Conservation (phyloP, 2,797 vertebrate genomes). For the Aeoliscus strigatus region DNA sequence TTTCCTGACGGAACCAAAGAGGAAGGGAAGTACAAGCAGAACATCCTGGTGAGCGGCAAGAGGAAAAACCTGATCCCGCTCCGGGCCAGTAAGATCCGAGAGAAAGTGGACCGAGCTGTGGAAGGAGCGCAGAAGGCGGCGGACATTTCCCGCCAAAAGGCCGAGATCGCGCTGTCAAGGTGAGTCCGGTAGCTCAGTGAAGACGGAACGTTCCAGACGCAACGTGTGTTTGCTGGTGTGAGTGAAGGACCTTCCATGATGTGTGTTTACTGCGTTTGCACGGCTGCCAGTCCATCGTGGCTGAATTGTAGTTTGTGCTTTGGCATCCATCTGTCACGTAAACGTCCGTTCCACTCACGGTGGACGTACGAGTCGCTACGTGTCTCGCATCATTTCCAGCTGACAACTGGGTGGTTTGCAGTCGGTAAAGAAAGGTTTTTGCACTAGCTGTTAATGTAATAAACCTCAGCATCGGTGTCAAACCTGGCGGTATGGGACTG, state of each 20-base stretch:
- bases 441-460: no score
- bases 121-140: conserved; percentile 88
- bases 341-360: no score
- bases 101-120: conserved; percentile 94
- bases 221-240: not conserved
- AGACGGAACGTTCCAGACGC: not conserved
- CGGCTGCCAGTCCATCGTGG: no score
- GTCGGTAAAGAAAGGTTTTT: no score
- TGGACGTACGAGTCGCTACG: no score
- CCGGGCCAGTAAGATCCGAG: conserved; percentile 93
- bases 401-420: no score
- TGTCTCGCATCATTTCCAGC: no score
- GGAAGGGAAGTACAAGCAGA: conserved; percentile 99
- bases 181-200: conserved; percentile 42
- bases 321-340: no score
- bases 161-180: conserved; percentile 93
- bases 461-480: no score
- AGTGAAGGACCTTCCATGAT: not conserved
- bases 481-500: no score
- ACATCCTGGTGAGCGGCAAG: conserved; percentile 92
- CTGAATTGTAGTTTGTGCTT: no score
- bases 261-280: no score
- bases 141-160: conserved; percentile 90
- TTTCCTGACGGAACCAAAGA: conserved; percentile 96
- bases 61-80: conserved; percentile 97